These are phyloP conservation scores for Tragulus kanchil DNA, from an alignment of 2,113 vertebrate genomes.

Conservation along the genomic window DNA sequence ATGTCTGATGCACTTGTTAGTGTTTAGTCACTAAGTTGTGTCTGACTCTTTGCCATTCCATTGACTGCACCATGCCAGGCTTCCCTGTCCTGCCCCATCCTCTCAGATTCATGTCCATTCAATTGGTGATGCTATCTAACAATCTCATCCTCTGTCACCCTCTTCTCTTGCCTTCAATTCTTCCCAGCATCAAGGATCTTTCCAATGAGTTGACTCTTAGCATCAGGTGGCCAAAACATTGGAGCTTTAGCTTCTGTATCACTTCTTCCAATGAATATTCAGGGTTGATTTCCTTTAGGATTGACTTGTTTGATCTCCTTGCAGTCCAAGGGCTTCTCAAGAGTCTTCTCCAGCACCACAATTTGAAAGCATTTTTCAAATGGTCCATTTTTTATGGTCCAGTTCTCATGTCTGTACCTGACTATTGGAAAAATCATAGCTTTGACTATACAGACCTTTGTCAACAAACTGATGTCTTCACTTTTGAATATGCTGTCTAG, in stretches of 20 bases:
- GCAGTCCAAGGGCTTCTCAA: not conserved
- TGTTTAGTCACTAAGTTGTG: not conserved
- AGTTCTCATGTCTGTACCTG: not conserved
- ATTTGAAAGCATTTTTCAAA: not conserved
- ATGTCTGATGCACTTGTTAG: not conserved
- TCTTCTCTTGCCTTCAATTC: not conserved
- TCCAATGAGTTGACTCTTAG: not conserved
- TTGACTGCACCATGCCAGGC: not conserved
- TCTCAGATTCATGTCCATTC: not conserved
- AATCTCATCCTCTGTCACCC: not conserved
- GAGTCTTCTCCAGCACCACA: not conserved
- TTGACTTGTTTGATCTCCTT: not conserved
- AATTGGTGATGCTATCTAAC: not conserved
- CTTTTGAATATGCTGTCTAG: not conserved
- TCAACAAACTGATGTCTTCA: not conserved
- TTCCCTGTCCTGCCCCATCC: not conserved
- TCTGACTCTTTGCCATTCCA: not conserved
- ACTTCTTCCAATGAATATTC: not conserved
- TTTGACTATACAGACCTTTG: not conserved
- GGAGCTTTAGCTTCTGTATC: not conserved
- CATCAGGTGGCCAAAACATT: not conserved
- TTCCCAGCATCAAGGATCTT: not conserved
- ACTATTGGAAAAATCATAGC: not conserved
- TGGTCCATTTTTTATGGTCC: not conserved
- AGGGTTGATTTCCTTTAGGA: not conserved